These are phyloP conservation scores for Moxostoma hubbsi DNA, from an alignment of 2,797 vertebrate genomes.

Conservation along the genomic window DNA sequence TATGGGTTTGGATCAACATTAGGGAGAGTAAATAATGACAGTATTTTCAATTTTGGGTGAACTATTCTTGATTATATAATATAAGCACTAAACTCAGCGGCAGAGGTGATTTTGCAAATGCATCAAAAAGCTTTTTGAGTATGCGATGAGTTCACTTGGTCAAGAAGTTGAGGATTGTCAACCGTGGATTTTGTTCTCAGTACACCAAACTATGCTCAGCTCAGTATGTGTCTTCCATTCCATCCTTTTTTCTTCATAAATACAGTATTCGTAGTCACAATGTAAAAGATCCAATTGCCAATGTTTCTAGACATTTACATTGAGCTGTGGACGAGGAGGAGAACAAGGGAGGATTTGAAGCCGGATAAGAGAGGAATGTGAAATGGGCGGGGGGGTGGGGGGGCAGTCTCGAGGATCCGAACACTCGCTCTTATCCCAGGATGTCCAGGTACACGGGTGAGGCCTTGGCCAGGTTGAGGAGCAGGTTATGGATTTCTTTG, in stretches of 20 bases:
- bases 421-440: conserved; percentile 85
- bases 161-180: conserved; percentile 15
- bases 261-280: background rate
- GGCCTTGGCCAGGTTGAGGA: conserved; percentile 96
- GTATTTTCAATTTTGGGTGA: too few species aligned
- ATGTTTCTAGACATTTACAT: background rate
- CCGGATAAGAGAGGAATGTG: conserved; percentile 20
- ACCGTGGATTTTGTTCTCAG: conserved; percentile 13
- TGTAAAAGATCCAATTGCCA: conserved; percentile 2
- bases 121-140: background rate
- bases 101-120: background rate
- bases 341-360: conserved; percentile 4
- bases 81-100: conserved; percentile 59
- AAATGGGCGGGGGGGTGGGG: conserved; percentile 8
- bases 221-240: background rate
- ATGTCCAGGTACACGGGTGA: conserved; percentile 99
- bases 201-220: background rate
- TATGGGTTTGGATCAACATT: too few species aligned
- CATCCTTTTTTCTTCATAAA: conserved; percentile 13
- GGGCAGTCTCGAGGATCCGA: conserved; percentile 31
- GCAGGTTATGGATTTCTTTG: conserved; percentile 93
- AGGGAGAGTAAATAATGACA: too few species aligned
- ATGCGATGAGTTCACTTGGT: conserved; percentile 2
- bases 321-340: conserved; percentile 27
- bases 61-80: too few species aligned